phyloP scores from a whole-genome alignment of 2,888 invertebrate species.

The Scaptomyza caliginosa region DNA sequence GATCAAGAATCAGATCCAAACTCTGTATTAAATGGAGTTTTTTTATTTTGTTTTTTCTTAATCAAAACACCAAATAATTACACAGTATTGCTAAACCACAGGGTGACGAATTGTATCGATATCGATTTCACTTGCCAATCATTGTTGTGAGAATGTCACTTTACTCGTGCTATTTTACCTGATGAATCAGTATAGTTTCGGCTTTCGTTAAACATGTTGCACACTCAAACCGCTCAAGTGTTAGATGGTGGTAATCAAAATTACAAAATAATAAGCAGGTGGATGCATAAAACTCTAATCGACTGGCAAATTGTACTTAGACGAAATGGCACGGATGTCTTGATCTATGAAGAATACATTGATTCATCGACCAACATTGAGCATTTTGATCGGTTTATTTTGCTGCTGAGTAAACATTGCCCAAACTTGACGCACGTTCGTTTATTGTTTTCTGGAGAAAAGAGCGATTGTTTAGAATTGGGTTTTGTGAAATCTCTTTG shows the following conservation, averaged over 20 bases:
- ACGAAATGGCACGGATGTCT: constrained; percentile 1
- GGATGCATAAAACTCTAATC: constrained; percentile 29
- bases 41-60: too few species aligned
- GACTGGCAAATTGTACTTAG: constrained; percentile 23
- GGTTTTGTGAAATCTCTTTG: constrained; percentile 14
- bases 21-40: not conserved
- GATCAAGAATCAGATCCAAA: constrained; percentile 32
- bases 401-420: constrained; percentile 16
- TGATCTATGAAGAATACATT: constrained; percentile 35
- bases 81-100: not conserved
- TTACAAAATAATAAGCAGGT: constrained; percentile 27
- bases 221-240: not conserved
- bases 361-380: constrained; percentile 15
- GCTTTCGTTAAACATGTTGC: constrained; percentile 11
- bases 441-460: constrained; percentile 17
- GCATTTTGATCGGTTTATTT: constrained; percentile 15
- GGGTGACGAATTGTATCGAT: constrained; percentile 2
- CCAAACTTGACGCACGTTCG: constrained; percentile 30
- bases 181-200: constrained; percentile 2
- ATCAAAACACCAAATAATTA: too few species aligned
- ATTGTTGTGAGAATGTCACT: not conserved
- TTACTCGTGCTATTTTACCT: not conserved
- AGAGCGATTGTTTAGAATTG: constrained; percentile 5
- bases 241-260: not conserved
- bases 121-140: constrained; percentile 3